These are phyloP conservation scores for Raphicerus campestris DNA, from an alignment of 2,113 vertebrate species.

Conservation along the genomic window DNA sequence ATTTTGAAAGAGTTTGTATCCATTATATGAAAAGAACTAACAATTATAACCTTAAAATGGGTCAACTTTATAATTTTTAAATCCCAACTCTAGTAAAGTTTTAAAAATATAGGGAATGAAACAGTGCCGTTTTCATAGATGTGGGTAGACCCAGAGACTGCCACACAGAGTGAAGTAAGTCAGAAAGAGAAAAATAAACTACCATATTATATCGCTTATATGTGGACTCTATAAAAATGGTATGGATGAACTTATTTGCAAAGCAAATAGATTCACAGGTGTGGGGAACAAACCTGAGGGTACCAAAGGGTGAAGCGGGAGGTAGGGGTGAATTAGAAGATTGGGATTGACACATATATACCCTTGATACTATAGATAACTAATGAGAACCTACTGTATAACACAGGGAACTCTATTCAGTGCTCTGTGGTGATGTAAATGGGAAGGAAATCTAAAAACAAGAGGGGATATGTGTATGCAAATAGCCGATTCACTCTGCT, in stretches of 20 bases:
- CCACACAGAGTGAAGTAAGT: background rate
- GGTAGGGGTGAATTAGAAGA: background rate
- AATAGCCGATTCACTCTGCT: background rate
- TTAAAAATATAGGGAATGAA: background rate
- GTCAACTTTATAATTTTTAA: background rate
- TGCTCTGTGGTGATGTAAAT: background rate
- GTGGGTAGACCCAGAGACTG: background rate
- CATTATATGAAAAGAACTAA: background rate
- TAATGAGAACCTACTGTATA: background rate
- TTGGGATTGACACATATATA: background rate
- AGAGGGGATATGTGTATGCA: background rate
- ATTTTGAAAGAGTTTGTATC: background rate
- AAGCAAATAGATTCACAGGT: background rate
- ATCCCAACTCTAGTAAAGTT: background rate
- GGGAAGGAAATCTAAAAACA: background rate
- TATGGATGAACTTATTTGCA: background rate
- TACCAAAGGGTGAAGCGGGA: rapidly evolving
- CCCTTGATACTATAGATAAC: background rate
- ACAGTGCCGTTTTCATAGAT: background rate
- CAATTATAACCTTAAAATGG: background rate
- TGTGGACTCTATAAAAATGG: background rate
- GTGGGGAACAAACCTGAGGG: background rate
- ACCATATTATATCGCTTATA: background rate
- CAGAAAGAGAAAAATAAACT: background rate
- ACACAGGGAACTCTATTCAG: background rate